These are phyloP conservation scores for Ophthalmolycus amberensis DNA, from an alignment of 2,113 vertebrate species.

Conservation along the genomic window DNA sequence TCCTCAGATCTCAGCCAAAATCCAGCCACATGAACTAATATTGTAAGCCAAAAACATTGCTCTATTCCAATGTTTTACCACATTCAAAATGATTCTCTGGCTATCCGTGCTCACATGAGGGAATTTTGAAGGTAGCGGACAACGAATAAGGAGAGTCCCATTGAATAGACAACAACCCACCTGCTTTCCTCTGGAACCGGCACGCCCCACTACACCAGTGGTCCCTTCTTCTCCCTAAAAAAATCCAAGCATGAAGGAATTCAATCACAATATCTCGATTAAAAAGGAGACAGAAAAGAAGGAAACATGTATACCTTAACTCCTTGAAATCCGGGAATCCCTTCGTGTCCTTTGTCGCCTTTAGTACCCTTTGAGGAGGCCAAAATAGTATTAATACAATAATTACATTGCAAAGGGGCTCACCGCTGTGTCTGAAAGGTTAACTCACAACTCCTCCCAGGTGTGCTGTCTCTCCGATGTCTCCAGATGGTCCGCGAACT, in stretches of 20 bases:
- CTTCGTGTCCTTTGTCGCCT: conserved; percentile 80
- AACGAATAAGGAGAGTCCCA: conserved; percentile 35
- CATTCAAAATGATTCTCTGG: conserved; percentile 63
- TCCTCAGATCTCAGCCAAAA: conserved; percentile 49
- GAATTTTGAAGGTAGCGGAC: conserved; percentile 45
- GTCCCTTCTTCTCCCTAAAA: conserved; percentile 78
- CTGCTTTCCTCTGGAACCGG: conserved; percentile 77
- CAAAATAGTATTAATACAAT: conserved; percentile 51
- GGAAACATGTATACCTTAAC: conserved; percentile 80
- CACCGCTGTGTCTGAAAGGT: conserved; percentile 22
- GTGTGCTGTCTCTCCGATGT: conserved; percentile 71
- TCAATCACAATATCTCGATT: conserved; percentile 7
- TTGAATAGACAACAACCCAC: conserved; percentile 63
- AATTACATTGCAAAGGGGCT: conserved; percentile 37
- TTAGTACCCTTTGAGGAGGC: conserved; percentile 73
- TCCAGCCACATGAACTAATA: conserved; percentile 64
- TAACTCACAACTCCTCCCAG: conserved; percentile 76
- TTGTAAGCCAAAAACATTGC: conserved; percentile 63
- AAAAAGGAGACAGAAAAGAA: background rate
- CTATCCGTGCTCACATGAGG: conserved; percentile 35
- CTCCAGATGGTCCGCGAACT: conserved; percentile 79
- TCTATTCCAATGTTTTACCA: conserved; percentile 56
- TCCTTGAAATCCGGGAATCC: conserved; percentile 83
- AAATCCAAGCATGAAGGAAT: conserved; percentile 39
- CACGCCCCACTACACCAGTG: conserved; percentile 65